These are phyloP conservation scores for Herpetotheres cachinnans DNA, from an alignment of 2,113 vertebrate species.

Conservation along the genomic window DNA sequence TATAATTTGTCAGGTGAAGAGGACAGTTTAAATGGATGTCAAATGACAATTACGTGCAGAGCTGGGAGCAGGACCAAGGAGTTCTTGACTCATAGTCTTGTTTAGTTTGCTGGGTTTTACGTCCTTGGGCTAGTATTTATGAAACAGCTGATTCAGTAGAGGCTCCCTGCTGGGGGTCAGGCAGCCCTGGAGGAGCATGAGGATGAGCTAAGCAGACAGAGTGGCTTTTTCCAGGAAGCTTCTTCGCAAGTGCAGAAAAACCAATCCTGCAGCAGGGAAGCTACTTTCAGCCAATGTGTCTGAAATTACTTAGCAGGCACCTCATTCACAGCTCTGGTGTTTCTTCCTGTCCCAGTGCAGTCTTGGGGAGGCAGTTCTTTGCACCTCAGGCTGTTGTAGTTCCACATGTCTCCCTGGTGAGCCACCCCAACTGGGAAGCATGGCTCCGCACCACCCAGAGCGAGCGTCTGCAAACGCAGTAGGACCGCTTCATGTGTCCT, in stretches of 20 bases:
- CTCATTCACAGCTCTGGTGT: not conserved
- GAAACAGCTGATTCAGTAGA: not conserved
- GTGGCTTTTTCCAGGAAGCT: not conserved
- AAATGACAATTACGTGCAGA: not conserved
- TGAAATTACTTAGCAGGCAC: not conserved
- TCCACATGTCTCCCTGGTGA: not conserved
- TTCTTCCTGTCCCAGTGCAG: fast-evolving
- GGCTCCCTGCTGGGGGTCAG: fast-evolving
- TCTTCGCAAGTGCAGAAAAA: not conserved
- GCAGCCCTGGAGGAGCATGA: not conserved
- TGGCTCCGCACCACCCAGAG: fast-evolving
- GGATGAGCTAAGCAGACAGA: not conserved
- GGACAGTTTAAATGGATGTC: not conserved
- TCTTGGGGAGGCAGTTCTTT: not conserved
- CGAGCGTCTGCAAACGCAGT: fast-evolving
- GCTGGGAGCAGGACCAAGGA: not conserved
- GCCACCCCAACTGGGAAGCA: fast-evolving
- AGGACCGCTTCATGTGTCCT: fast-evolving
- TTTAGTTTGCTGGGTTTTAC: not conserved
- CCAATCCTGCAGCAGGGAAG: not conserved
- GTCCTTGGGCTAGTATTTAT: not conserved
- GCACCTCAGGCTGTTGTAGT: fast-evolving
- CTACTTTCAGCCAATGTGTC: not conserved
- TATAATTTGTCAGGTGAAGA: not conserved
- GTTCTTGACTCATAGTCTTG: not conserved